Evolutionary conservation across 2,797 vertebrate species (phyloP).

Genomic region (Rhadinocentrus ornatus): DNA sequence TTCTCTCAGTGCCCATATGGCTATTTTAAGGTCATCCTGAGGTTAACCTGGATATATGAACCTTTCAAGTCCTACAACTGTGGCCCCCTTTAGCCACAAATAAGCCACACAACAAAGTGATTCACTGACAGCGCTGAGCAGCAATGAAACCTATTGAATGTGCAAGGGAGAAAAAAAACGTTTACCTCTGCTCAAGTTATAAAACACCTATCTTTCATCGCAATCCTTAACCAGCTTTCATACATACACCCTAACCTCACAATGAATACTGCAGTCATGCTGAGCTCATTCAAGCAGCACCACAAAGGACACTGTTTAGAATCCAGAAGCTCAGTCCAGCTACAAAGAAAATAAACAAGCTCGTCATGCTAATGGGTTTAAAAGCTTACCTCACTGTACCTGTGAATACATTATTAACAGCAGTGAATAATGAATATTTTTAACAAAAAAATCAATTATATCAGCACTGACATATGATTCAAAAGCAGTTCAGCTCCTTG

Average conservation of each 20-base stretch:
- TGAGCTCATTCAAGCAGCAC: slow-evolving; percentile 31
- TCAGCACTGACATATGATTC: slow-evolving; percentile 28
- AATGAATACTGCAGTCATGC: slow-evolving; percentile 2
- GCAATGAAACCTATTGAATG: background rate
- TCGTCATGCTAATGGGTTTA: slow-evolving; percentile 15
- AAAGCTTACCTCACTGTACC: slow-evolving; percentile 39
- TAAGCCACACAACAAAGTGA: background rate
- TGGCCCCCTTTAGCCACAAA: slow-evolving; percentile 1
- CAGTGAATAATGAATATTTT: slow-evolving; percentile 29
- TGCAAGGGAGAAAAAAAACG: background rate
- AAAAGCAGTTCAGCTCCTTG: slow-evolving; percentile 23
- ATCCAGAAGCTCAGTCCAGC: slow-evolving; percentile 25
- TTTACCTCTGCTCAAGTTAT: background rate
- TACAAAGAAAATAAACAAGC: slow-evolving; percentile 23
- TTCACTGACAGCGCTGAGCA: background rate
- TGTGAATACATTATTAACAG: slow-evolving; percentile 25
- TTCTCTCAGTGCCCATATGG: slow-evolving; percentile 3
- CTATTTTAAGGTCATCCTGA: slow-evolving; percentile 30
- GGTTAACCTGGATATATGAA: slow-evolving; percentile 26
- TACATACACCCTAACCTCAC: slow-evolving; percentile 5
- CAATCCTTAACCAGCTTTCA: slow-evolving; percentile 14
- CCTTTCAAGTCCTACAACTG: slow-evolving; percentile 13
- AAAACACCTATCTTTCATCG: background rate
- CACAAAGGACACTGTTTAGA: slow-evolving; percentile 35
- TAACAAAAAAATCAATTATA: slow-evolving; percentile 18